A percentile compares a stretch with the other conserved stretches of the same genome.
Conservation (phyloP, 1,140 invertebrate species). For the Bactericera cockerelli region DNA sequence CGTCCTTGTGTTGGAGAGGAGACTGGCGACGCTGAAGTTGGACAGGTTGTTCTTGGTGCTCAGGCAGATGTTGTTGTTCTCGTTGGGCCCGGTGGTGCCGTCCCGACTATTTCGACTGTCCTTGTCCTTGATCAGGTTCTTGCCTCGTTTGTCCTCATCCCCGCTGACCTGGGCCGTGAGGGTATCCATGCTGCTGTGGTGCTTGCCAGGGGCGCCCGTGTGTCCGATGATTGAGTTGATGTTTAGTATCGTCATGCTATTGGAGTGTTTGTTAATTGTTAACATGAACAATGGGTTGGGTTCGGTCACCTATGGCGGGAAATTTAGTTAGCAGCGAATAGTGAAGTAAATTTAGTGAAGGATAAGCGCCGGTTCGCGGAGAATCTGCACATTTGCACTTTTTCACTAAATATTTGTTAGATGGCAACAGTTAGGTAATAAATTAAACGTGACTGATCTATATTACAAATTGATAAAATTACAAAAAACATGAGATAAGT, state of each 20-base stretch:
- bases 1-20: not conserved
- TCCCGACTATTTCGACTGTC: not conserved
- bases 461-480: no score
- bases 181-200: not conserved
- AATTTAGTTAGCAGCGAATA: no score
- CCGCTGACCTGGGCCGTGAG: no score
- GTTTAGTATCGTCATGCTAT: constrained; percentile 6
- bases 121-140: not conserved
- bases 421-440: no score
- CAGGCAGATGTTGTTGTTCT: not conserved
- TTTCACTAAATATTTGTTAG: no score
- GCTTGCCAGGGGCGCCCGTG: not conserved
- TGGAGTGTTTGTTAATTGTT: not conserved
- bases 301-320: no score
- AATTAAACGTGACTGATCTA: no score
- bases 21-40: not conserved
- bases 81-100: not conserved
- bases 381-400: no score
- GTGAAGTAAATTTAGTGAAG: no score
- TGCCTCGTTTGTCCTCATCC: not conserved
- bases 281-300: constrained; percentile 1
- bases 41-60: not conserved
- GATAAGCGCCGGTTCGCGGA: no score
- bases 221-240: not conserved
- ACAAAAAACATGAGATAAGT: no score